Evolutionary conservation across 64 coral and sea anemone species (phyloP).

Genomic region (Stylophora pistillata): DNA sequence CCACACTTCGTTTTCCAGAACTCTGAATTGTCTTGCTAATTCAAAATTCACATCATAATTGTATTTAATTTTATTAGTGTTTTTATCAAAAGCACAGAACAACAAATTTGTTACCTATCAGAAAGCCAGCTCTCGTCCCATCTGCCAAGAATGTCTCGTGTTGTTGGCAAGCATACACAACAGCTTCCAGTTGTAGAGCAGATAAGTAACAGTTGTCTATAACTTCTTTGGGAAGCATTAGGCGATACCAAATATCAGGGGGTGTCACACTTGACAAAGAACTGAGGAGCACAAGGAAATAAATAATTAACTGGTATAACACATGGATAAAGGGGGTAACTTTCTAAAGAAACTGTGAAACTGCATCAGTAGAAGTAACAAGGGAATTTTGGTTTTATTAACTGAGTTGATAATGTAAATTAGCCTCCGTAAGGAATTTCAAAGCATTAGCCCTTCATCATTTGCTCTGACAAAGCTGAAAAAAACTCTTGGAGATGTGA

Average conservation of each 20-base stretch:
- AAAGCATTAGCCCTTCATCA: too few species aligned
- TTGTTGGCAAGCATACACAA: slow-evolving; percentile 92
- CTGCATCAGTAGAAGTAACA: too few species aligned
- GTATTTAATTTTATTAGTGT: neutral
- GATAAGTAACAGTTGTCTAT: slow-evolving; percentile 69
- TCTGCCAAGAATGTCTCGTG: slow-evolving; percentile 89
- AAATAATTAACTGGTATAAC: neutral
- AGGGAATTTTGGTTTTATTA: too few species aligned
- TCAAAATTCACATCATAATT: too few species aligned
- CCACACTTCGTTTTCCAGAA: too few species aligned
- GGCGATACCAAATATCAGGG: slow-evolving; percentile 86
- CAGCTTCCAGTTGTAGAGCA: slow-evolving; percentile 95
- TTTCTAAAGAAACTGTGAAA: too few species aligned
- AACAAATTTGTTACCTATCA: slow-evolving; percentile 72
- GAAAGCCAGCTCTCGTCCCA: slow-evolving; percentile 95
- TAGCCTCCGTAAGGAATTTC: too few species aligned
- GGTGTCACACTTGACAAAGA: slow-evolving; percentile 91
- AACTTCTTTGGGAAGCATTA: slow-evolving; percentile 76
- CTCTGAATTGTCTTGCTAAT: too few species aligned
- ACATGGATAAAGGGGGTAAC: neutral
- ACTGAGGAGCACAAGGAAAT: slow-evolving; percentile 43
- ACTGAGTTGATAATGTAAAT: too few species aligned
- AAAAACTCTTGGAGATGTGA: too few species aligned
- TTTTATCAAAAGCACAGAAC: neutral
- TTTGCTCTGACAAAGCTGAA: too few species aligned